Evolutionary conservation across 2,797 vertebrate genomes (phyloP).

Genomic region (Manis pentadactyla): DNA sequence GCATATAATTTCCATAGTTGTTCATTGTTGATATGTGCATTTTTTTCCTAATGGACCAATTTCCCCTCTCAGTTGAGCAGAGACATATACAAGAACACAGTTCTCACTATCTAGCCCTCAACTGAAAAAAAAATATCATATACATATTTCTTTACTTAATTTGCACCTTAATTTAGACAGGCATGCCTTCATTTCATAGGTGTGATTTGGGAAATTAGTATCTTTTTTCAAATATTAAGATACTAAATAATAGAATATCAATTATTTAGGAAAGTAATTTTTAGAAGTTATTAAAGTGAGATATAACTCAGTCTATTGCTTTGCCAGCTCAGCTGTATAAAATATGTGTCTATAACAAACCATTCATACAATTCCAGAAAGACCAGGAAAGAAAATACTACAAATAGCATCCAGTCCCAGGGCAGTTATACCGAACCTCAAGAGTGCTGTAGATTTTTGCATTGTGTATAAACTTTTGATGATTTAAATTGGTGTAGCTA

Average conservation of each 20-base stretch:
- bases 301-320: slow-evolving; percentile 34
- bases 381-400: slow-evolving; percentile 10
- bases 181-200: background rate
- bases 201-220: background rate
- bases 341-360: slow-evolving; percentile 29
- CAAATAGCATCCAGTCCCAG: background rate
- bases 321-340: background rate
- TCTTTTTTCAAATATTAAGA: slow-evolving; percentile 50
- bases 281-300: slow-evolving; percentile 1
- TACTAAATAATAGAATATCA: background rate
- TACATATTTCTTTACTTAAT: slow-evolving; percentile 14
- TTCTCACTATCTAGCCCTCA: background rate
- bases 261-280: slow-evolving; percentile 25
- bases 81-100: background rate
- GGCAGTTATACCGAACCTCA: background rate
- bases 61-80: background rate
- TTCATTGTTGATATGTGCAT: background rate
- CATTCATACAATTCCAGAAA: background rate
- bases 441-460: background rate
- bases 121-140: background rate
- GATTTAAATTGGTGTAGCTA: background rate
- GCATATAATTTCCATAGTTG: background rate
- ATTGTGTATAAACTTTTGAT: slow-evolving; percentile 2
- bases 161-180: background rate
- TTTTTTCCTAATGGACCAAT: background rate